phyloP scores from a whole-genome alignment of 1,140 invertebrate species.

The Onthophagus taurus region DNA sequence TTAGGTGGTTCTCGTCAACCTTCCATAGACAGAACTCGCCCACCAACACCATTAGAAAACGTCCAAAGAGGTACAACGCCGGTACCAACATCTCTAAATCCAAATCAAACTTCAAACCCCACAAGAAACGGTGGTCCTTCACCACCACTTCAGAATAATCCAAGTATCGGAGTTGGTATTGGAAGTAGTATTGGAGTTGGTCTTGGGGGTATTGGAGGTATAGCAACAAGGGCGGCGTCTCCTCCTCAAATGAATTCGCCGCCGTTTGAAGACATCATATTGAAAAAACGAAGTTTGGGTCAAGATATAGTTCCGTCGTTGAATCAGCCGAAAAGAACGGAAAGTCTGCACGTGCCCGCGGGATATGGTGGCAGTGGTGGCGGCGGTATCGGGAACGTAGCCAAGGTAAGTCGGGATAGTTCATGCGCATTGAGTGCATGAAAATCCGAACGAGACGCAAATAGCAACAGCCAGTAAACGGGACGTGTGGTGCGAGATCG shows the following conservation, averaged over 20 bases:
- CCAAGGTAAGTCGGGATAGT: constrained; percentile 10
- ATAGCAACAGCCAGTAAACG: not conserved
- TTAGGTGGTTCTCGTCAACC: constrained; percentile 62
- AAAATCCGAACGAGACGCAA: not conserved
- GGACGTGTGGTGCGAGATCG: not conserved
- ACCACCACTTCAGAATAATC: constrained; percentile 9
- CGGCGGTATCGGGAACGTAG: no score
- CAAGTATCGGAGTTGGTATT: no score
- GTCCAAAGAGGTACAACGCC: constrained; percentile 36
- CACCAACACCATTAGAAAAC: constrained; percentile 40
- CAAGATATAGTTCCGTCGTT: constrained; percentile 80
- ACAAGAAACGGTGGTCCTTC: no score
- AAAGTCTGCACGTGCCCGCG: constrained; percentile 58
- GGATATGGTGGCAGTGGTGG: constrained; percentile 4
- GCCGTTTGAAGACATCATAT: constrained; percentile 69
- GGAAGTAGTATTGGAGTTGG: no score
- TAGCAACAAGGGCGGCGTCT: not conserved
- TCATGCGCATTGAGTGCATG: no score
- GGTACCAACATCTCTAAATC: constrained; percentile 32
- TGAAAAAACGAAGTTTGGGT: constrained; percentile 68
- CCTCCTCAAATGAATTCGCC: constrained; percentile 29
- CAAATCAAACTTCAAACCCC: constrained; percentile 40
- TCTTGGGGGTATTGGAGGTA: no score
- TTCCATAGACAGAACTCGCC: constrained; percentile 54
- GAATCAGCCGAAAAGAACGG: constrained; percentile 78